Base-by-base conservation (phyloP, 2,113 vertebrate genomes). In the Alosa alosa region DNA sequence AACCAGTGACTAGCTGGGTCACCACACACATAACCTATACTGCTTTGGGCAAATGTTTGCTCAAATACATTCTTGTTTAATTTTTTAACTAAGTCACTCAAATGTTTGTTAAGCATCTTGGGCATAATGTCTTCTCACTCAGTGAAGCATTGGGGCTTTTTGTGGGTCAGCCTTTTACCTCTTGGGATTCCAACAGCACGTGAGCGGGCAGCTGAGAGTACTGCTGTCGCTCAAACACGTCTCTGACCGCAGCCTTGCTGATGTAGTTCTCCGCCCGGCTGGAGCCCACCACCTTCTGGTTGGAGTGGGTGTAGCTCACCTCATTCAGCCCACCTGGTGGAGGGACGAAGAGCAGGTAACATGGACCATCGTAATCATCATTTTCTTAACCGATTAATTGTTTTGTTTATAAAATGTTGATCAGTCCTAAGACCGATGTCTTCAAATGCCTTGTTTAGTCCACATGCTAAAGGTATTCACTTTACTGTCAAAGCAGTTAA, bases 161-260 rank as follows among this genome's bases (percentile, higher is more conserved):
- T 44, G 41, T 44, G 41, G 41, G 55, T 22, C 22, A 17, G 31
- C 11, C 84, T 88, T 90, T 92, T 96, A 99, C 98, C 97, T 97
- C 94, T 82, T 91, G 84, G 84, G 81, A 91, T 47, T 92, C 94
- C 31, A 96, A 86, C 2, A 97, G 88, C 81, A 95, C 52, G 90
- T 99, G 99, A 89, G 98, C 98, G 72, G 97, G 97, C 47, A 98
- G 93, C 93, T 99, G 98, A 9, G 97, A 98, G 94, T 97, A 96
- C 89, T 96, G 95, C 83, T 96, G 95, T 85, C 95, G 92, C 68
- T 97, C 94, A 94, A 99, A 99, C 1, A 99, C 98, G 0, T 99
- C 97, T 50, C 92, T 93, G 0, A 96, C 90, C 0, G 97, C 98
- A 84, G 97, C 96, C 20, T 92, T 93, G 86, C 97, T 98, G 95